Evolutionary conservation across 2,888 invertebrate species (phyloP).

Genomic region (Gymnoscelis rufifasciata): DNA sequence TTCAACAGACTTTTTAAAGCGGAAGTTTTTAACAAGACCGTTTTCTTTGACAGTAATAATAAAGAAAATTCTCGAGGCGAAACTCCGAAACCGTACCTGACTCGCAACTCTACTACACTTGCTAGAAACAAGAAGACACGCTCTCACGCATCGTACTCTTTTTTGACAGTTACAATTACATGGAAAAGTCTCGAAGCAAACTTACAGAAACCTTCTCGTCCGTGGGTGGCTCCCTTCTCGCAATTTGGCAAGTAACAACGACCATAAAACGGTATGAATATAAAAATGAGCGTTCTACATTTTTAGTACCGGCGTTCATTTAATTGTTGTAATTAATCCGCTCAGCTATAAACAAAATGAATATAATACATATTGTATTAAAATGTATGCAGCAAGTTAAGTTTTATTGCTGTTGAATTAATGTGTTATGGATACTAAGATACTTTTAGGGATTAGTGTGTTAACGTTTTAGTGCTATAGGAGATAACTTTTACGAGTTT

Average conservation of each 20-base stretch:
- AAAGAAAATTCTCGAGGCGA: no score
- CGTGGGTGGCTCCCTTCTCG: slow-evolving; percentile 1
- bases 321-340: slow-evolving; percentile 70
- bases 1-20: no score
- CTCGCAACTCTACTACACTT: no score
- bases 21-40: no score
- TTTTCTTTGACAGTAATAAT: no score
- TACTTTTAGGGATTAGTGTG: not conserved
- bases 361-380: slow-evolving; percentile 51
- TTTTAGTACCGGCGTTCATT: slow-evolving; percentile 65
- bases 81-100: no score
- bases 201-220: not conserved
- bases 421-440: not conserved
- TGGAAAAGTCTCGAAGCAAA: not conserved
- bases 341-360: slow-evolving; percentile 59
- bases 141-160: no score
- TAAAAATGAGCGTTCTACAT: slow-evolving; percentile 47
- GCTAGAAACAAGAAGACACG: no score
- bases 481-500: no score
- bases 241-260: slow-evolving; percentile 10
- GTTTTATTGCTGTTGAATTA: slow-evolving; percentile 1
- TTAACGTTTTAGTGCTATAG: not conserved
- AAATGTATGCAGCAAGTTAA: slow-evolving; percentile 31
- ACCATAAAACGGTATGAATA: slow-evolving; percentile 14
- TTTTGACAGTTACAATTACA: no score